phyloP scores from a whole-genome alignment of 1,140 invertebrate species.

The Drosophila pectinifera region DNA sequence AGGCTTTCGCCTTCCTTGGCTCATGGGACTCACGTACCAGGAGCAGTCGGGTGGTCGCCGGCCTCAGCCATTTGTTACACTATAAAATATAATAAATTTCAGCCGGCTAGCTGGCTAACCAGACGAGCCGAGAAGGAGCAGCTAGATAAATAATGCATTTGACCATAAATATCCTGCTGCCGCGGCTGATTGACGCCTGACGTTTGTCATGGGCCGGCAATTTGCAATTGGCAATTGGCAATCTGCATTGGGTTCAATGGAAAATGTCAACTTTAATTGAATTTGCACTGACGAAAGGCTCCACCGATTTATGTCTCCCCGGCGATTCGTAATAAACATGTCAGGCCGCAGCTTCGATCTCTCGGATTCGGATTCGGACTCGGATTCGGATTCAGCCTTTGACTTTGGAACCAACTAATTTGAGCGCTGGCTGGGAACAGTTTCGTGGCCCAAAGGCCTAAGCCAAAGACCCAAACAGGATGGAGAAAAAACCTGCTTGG shows the following conservation, averaged over 20 bases:
- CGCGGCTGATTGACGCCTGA: constrained; percentile 59
- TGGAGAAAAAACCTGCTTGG: constrained; percentile 50
- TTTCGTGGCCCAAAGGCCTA: constrained; percentile 16
- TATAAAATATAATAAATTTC: constrained; percentile 80
- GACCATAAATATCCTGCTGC: constrained; percentile 66
- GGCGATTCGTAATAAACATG: constrained; percentile 74
- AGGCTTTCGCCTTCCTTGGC: background rate
- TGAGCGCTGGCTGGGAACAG: constrained; percentile 55
- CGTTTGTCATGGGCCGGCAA: constrained; percentile 54
- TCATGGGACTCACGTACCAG: constrained; percentile 27
- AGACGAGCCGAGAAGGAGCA: background rate
- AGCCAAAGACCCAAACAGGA: constrained; percentile 17
- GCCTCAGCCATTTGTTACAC: constrained; percentile 69
- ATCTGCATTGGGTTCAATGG: constrained; percentile 72
- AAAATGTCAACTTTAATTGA: constrained; percentile 83
- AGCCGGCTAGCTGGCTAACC: constrained; percentile 8
- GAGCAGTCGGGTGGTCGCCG: constrained; percentile 38
- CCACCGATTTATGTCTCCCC: constrained; percentile 62
- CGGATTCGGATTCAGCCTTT: constrained; percentile 20
- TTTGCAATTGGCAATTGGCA: constrained; percentile 22
- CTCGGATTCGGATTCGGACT: constrained; percentile 7
- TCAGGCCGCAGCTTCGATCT: constrained; percentile 58
- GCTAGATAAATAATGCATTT: constrained; percentile 54
- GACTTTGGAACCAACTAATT: constrained; percentile 67
- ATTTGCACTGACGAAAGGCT: constrained; percentile 72